These are phyloP conservation scores for Cephus spinipes DNA, from an alignment of 2,888 invertebrate genomes.

Conservation along the genomic window DNA sequence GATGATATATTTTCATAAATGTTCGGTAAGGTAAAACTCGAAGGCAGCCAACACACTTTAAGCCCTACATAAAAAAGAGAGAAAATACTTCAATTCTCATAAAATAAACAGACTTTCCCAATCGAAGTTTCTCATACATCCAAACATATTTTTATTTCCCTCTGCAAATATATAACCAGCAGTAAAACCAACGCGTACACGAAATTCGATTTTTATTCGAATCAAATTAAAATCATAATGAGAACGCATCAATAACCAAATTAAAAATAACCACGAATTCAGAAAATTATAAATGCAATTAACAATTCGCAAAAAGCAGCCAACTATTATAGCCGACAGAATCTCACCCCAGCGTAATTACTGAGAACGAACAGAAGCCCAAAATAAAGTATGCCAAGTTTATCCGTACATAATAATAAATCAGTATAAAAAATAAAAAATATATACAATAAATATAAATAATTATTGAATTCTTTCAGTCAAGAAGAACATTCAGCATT, in stretches of 20 bases:
- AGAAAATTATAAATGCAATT: neutral
- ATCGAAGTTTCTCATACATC: no score
- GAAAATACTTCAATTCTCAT: neutral
- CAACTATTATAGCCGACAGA: neutral
- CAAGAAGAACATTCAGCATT: neutral
- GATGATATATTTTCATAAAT: slow-evolving; percentile 14
- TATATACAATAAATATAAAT: neutral
- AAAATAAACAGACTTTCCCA: neutral
- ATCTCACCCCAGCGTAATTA: neutral
- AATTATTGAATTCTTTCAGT: neutral
- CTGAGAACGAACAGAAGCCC: neutral
- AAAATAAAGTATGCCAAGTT: neutral
- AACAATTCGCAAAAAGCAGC: neutral
- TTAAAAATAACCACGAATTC: neutral
- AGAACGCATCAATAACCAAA: neutral
- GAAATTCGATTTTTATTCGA: neutral
- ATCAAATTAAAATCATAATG: neutral
- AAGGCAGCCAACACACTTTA: neutral
- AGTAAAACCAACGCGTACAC: neutral
- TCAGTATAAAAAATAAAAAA: neutral
- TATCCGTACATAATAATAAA: neutral
- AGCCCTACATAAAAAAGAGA: neutral
- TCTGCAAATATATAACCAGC: neutral
- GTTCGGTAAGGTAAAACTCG: neutral
- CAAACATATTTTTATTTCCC: no score